Base-by-base conservation (phyloP, 2,888 invertebrate species). In the Spodoptera exigua region DNA sequence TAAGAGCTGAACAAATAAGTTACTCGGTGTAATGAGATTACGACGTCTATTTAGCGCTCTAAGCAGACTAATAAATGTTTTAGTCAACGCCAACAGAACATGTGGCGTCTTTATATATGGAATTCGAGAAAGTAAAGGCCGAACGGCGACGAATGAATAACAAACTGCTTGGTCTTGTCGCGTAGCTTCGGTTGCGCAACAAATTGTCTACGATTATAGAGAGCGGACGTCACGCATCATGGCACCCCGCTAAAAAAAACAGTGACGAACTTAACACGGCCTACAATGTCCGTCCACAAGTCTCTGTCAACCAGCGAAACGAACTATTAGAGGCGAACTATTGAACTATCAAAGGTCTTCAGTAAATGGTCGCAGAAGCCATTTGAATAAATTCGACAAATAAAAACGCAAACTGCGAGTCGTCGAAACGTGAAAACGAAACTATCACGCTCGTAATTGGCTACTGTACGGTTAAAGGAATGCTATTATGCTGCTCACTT, bases 361-460 rank as follows among this genome's bases (percentile, higher is more conserved):
- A 72, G 62, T 58, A 54, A 76, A 81, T 87, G 88, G 89, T 80
- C 82, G 74, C 78, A 78, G 59, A 78, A 72, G 74, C 80, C 79
- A 84, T 87, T 85, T 85, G 76, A 84, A 84, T 83, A 75, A 82
- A 88, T 87, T 85, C 83, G 84, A 81, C 85, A 81, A 89, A 88
- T 84, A 85, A 88, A 85, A 83, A 82, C 80, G 83, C 83, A 80
- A 84, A 84, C 87, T 88, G 84, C 85, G 82, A 76, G 79, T 82
- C 87, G 87, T 85, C 89, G 85, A 86, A 85, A 89, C 92, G 90
- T 90, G 88, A 92, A 92, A 92, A 91, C 82, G 86, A 89, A 91
- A 90, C 90, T 91, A 91, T 90, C 90, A 87, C 85, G 88, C 87
- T 82, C 82, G 80, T 88, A 87, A 91, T 89, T 90, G 87, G 86